Base-by-base conservation (phyloP, 2,888 invertebrate species). In the Xanthorhoe designata region DNA sequence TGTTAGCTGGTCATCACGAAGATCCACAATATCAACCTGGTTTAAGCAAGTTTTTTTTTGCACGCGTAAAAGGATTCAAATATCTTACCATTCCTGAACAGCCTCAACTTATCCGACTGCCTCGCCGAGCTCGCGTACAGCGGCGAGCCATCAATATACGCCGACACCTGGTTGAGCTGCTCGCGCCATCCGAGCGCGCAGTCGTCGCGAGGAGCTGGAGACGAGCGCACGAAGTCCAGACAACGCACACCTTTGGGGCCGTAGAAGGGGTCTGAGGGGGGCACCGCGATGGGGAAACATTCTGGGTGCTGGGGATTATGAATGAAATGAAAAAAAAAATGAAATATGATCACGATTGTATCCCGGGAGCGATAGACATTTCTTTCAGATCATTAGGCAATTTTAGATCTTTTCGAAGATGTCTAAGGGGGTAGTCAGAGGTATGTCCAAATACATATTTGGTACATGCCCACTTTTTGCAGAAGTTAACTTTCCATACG, bases 141-240 rank as follows among this genome's bases (percentile, higher is more conserved):
- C 29, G 96, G 96, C 0, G 97, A 98, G 0, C 95, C 98, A 75
- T 98, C 98, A 7, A 98, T 94, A 80, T 95, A 98, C 0, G 97
- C 96, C 0, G 98, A 97, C 3, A 96, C 94, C 83, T 97, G 97
- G 84, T 97, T 97, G 65, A 97, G 95, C 86, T 98, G 98, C 78
- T 98, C 97, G 1, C 98, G 93, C 93, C 97, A 96, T 9, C 98
- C 97, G 13, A 98, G 92, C 7, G 96, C 95, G 80, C 98, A 98
- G 83, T 97, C 96, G 52, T 96, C 95, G 2, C 96, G 92, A 1
- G 97, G 97, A 0, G 97, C 96, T 0, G 98, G 96, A 0, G 97
- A 96, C 9, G 97, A 97, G 0, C 98, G 94, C 18, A 97, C 94
- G 82, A 98, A 98, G 89, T 98, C 97, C 81, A 98, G 88, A 78